Conservation (phyloP, 2,113 vertebrate genomes). For the Pangasianodon gigas region DNA sequence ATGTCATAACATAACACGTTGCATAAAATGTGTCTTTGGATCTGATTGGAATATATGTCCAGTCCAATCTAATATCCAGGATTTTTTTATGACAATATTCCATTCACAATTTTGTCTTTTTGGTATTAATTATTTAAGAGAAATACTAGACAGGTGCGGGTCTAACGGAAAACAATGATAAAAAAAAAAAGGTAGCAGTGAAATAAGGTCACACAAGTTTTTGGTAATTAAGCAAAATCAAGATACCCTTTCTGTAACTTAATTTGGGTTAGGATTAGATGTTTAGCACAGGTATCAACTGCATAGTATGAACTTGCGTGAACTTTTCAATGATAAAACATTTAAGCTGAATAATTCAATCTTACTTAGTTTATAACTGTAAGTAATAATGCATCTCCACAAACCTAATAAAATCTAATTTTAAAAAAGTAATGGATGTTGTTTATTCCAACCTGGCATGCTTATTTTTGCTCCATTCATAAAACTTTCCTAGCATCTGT, state of each 20-base stretch:
- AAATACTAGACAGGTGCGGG: neutral
- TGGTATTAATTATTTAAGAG: neutral
- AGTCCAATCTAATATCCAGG: neutral
- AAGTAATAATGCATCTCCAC: neutral
- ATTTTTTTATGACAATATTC: neutral
- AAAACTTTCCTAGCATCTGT: neutral
- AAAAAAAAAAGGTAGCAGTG: neutral
- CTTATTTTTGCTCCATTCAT: neutral
- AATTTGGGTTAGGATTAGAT: neutral
- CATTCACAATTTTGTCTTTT: neutral
- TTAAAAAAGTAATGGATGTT: neutral
- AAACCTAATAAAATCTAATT: neutral
- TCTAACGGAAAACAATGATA: neutral
- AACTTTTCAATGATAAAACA: neutral
- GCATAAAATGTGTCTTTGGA: neutral
- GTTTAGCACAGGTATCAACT: neutral
- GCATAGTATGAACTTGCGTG: neutral
- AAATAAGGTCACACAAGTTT: neutral
- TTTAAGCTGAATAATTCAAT: neutral
- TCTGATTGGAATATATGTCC: neutral
- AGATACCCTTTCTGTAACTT: neutral
- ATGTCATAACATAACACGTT: neutral
- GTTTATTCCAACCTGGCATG: neutral
- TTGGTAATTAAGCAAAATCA: neutral
- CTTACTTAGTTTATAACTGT: neutral